phyloP scores from a whole-genome alignment of 1,140 invertebrate genomes.

The Aphaenogaster ashmeadi region DNA sequence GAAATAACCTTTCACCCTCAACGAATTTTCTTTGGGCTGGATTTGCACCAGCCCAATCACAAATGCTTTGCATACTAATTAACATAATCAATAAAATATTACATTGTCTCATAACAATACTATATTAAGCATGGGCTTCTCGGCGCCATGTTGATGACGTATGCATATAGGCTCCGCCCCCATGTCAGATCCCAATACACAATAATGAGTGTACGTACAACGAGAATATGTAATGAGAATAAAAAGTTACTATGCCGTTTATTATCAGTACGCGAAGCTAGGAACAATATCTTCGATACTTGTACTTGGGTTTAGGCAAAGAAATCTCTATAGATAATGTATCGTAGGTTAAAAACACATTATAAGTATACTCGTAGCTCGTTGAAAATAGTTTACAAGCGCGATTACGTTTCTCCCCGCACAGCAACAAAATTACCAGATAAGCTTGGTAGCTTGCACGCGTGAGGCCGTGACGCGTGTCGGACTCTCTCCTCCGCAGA shows the following conservation, averaged over 20 bases:
- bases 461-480: slow-evolving; percentile 34
- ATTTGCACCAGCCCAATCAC: too few relatives aligned
- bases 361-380: background rate
- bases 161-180: too few relatives aligned
- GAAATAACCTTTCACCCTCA: too few relatives aligned
- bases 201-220: background rate
- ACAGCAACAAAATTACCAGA: slow-evolving; percentile 18
- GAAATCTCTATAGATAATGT: background rate
- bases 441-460: slow-evolving; percentile 36
- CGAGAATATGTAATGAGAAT: background rate
- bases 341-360: background rate
- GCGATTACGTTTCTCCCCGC: background rate
- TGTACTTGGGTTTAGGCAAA: background rate
- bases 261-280: background rate
- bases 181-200: background rate
- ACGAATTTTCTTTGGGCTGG: too few relatives aligned
- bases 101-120: too few relatives aligned
- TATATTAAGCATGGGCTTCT: too few relatives aligned
- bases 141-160: too few relatives aligned
- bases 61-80: too few relatives aligned
- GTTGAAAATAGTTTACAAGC: slow-evolving; percentile 13
- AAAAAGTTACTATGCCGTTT: background rate
- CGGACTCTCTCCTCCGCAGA: slow-evolving; percentile 24
- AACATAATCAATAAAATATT: too few relatives aligned
- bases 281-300: background rate